phyloP scores from a whole-genome alignment of 1,140 invertebrate genomes.

The Apis cerana region DNA sequence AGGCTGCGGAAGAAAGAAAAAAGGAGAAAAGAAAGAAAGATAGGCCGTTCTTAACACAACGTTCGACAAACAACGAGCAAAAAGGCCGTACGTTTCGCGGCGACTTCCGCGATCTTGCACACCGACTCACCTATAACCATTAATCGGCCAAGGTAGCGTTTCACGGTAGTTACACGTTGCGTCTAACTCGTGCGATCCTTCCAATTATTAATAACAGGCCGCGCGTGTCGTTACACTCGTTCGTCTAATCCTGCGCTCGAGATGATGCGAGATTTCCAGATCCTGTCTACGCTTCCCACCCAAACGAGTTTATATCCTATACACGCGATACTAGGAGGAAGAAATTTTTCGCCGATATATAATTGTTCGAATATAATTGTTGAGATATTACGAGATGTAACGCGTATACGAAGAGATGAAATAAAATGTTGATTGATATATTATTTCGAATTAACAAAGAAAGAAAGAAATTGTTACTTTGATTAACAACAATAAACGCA shows the following conservation, averaged over 20 bases:
- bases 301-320: conserved; percentile 52
- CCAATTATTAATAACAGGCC: conserved; percentile 53
- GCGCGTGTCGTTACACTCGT: conserved; percentile 10
- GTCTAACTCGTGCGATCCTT: conserved; percentile 32
- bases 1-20: neutral
- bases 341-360: too few relatives aligned
- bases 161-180: conserved; percentile 54
- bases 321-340: conserved; percentile 23
- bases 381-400: too few relatives aligned
- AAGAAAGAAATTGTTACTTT: too few relatives aligned
- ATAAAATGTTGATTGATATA: too few relatives aligned
- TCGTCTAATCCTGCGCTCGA: neutral
- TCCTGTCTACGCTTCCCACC: conserved; percentile 16
- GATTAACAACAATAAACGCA: too few relatives aligned
- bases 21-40: neutral
- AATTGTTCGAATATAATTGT: too few relatives aligned
- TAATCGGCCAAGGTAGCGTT: conserved; percentile 55
- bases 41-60: conserved; percentile 33
- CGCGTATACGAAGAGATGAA: too few relatives aligned
- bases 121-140: conserved; percentile 23
- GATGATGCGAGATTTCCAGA: conserved; percentile 7
- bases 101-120: conserved; percentile 34
- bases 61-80: conserved; percentile 24
- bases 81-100: neutral
- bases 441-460: too few relatives aligned